Evolutionary conservation across 2,888 invertebrate species (phyloP).

Genomic region (Amphipoea oculea): DNA sequence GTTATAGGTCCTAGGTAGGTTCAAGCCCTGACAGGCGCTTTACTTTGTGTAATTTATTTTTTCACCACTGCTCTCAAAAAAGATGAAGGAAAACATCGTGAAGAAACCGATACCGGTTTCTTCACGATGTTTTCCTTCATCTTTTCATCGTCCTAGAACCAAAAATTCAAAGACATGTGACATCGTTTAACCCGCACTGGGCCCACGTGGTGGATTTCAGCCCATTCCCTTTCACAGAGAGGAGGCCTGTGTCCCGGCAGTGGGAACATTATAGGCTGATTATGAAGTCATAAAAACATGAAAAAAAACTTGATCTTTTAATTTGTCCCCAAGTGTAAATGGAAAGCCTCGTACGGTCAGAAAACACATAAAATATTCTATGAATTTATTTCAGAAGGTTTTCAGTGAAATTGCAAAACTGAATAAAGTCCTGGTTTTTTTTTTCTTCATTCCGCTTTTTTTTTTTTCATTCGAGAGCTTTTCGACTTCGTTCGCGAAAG

Average conservation of each 20-base stretch:
- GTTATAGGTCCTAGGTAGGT: no score
- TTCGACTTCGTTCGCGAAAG: constrained; percentile 26
- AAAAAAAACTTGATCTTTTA: constrained; percentile 29
- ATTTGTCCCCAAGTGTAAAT: constrained; percentile 76
- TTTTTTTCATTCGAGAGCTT: constrained; percentile 62
- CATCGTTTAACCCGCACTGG: not conserved
- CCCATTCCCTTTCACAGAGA: no score
- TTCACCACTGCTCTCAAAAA: no score
- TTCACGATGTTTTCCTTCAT: no score
- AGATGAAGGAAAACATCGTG: no score
- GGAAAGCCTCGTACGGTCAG: constrained; percentile 88
- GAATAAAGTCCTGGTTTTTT: constrained; percentile 72
- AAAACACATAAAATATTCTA: constrained; percentile 90
- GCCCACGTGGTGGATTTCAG: no score
- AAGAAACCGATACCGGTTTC: no score
- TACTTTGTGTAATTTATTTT: no score
- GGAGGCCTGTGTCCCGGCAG: not conserved
- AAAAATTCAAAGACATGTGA: not conserved
- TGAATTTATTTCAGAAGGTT: constrained; percentile 89
- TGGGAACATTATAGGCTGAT: not conserved
- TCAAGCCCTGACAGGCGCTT: no score
- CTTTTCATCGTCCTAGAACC: no score
- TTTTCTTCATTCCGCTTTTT: constrained; percentile 58
- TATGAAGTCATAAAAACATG: not conserved
- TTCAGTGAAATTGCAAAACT: constrained; percentile 81